Evolutionary conservation across 2,888 invertebrate species (phyloP).

Genomic region (Ramazzottius varieornatus): DNA sequence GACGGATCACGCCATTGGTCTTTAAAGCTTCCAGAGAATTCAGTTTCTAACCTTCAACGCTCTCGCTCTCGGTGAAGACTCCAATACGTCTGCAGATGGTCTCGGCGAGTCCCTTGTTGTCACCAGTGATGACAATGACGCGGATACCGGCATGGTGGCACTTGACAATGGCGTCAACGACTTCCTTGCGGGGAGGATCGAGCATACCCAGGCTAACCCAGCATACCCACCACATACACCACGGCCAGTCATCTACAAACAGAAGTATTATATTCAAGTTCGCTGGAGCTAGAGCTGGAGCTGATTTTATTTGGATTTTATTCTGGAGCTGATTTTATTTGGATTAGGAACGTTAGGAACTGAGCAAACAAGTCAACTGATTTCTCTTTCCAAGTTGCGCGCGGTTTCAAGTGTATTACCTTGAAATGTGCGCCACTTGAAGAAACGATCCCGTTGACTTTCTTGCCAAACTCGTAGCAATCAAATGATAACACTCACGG

Average conservation of each 20-base stretch:
- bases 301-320: no score
- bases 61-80: conserved; percentile 78
- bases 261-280: conserved; percentile 4
- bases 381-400: no score
- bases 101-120: conserved; percentile 96
- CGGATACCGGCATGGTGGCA: conserved; percentile 97
- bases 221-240: conserved; percentile 96
- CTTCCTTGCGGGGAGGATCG: conserved; percentile 96
- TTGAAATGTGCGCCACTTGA: no score
- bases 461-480: no score
- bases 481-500: no score
- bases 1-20: no score
- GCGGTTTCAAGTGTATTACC: no score
- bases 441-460: background rate
- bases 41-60: conserved; percentile 44
- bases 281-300: no score
- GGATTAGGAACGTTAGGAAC: no score
- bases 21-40: background rate
- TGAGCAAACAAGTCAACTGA: no score
- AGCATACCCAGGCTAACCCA: conserved; percentile 99
- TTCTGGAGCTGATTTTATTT: no score
- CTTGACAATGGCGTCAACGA: conserved; percentile 69
- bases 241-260: conserved; percentile 70
- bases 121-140: conserved; percentile 99
- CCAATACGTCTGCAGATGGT: conserved; percentile 99